phyloP scores from a whole-genome alignment of 2,888 invertebrate genomes.

The Tetragonisca angustula region DNA sequence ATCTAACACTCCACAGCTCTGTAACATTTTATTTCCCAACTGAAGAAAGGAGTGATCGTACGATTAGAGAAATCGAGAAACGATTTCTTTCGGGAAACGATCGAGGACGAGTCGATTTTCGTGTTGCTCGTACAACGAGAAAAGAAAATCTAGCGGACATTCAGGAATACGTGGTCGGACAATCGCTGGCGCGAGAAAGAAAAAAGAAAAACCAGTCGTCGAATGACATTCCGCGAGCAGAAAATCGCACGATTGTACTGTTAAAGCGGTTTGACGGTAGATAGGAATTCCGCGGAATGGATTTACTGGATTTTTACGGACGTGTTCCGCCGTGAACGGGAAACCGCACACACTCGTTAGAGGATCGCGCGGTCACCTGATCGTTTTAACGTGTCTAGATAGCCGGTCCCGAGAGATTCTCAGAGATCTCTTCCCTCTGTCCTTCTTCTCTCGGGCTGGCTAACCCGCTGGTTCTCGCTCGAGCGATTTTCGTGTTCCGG shows the following conservation, averaged over 20 bases:
- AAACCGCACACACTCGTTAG: constrained; percentile 12
- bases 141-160: background rate
- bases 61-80: background rate
- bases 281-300: constrained; percentile 2
- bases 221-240: constrained; percentile 6
- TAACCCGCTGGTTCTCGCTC: constrained; percentile 66
- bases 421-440: constrained; percentile 17
- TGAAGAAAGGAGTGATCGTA: background rate
- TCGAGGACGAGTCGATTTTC: constrained; percentile 10
- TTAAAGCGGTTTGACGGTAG: background rate
- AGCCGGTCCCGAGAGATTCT: constrained; percentile 17
- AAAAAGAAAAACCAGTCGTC: background rate
- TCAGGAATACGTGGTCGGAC: background rate
- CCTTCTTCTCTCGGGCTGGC: constrained; percentile 17
- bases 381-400: constrained; percentile 27
- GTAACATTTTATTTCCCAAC: background rate
- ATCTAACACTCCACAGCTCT: background rate
- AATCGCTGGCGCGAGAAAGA: background rate
- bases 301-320: constrained; percentile 14
- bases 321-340: background rate
- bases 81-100: constrained; percentile 2
- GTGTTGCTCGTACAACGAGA: background rate
- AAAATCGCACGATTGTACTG: constrained; percentile 23
- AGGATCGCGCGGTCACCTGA: constrained; percentile 34
- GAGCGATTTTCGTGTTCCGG: constrained; percentile 79